Base-by-base conservation (phyloP, 2,797 vertebrate species). In the Apogon talboti region DNA sequence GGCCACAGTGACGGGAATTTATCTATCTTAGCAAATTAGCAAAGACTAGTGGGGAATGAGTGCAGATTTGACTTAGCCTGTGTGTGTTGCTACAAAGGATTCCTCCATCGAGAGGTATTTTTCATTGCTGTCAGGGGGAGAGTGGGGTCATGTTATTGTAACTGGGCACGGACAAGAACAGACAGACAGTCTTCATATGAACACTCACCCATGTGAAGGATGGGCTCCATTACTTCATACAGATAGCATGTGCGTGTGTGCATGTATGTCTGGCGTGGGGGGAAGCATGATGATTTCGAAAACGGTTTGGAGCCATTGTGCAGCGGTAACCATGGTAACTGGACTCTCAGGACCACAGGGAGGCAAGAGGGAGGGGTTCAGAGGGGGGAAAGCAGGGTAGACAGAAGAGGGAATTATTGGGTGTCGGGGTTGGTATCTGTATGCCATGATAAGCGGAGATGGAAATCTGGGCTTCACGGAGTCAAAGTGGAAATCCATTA, bases 321-420 rank as follows among this genome's bases (percentile, higher is more conserved):
- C 75, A 79, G 61, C 0, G 7, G 89, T 91, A 87, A 82, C 89
- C 83, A 91, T 91, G 81, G 91, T 57, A 90, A 92, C 90, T 66
- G 64, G 86, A 85, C 84, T 83, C 85, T 72, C 66, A 82, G 84
- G 81, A 86, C 84, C 76, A 87, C 83, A 82, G 85, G 71, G 81
- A 83, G 66, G 64, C 53, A 61, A 51, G 50, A 68, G 56, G 41
- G 45, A 43, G 38, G 16, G 3, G 55, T 50, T n/a, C n/a, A n/a
- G n/a, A 41, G 33, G 42, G 13, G n/a, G 40, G 52, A 24, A 19
- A 54, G 44, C 16, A 57, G 38, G 19, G 21, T 19, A 12, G n/a
- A 37, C 38, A 43, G 47, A 65, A n/a, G 55, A 53, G 40, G 66
- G 74, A 64, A 68, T 81, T 44, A 77, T 43, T 30, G 68, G 74